Percentiles rank a stretch among this genome's conserved stretches.
Evolutionary conservation across 1,140 invertebrate species (phyloP).

Genomic region (Spodoptera frugiperda): DNA sequence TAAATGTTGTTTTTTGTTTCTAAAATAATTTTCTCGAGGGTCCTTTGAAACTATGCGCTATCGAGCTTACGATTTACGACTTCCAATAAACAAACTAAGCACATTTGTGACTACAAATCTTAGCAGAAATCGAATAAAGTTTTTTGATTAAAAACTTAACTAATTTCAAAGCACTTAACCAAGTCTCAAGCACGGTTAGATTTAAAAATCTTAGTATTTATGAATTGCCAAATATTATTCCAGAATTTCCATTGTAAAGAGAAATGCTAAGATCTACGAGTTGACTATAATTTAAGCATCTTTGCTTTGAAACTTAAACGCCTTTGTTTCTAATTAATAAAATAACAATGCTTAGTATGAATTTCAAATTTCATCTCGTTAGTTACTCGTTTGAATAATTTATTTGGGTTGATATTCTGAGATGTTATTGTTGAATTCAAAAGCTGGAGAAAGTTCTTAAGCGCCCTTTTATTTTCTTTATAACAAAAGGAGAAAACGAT

Average conservation of each 20-base stretch:
- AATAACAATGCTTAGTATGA: slow-evolving; percentile 1
- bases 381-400: too few relatives aligned
- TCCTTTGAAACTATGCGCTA: too few relatives aligned
- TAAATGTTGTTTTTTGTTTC: too few relatives aligned
- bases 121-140: neutral
- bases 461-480: neutral
- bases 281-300: neutral
- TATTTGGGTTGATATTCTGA: neutral
- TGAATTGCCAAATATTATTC: neutral
- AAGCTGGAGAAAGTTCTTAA: neutral
- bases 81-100: neutral
- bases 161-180: neutral
- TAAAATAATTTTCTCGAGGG: too few relatives aligned
- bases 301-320: neutral
- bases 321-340: slow-evolving; percentile 11
- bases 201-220: neutral
- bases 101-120: neutral
- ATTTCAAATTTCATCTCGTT: neutral
- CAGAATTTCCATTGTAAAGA: slow-evolving; percentile 6
- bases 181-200: neutral
- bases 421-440: neutral
- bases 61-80: neutral
- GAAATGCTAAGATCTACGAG: neutral
- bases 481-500: neutral
- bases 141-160: slow-evolving; percentile 13